phyloP scores from a whole-genome alignment of 2,113 vertebrate species.

The Microtus pennsylvanicus region DNA sequence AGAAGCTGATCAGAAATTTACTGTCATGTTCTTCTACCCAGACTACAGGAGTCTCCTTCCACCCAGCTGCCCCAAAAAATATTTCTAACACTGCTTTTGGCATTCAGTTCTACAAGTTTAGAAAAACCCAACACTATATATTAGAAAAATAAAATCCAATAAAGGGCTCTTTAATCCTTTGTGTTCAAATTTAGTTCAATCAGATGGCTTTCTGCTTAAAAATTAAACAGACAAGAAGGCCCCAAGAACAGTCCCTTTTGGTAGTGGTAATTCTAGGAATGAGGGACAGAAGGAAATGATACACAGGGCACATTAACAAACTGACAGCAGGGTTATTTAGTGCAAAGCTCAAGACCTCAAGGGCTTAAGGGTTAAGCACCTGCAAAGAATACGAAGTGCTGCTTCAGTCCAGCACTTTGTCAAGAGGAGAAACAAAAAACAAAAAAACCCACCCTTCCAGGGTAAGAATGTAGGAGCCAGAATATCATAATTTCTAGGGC shows the following conservation, averaged over 20 bases:
- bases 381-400: neutral
- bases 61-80: neutral
- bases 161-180: neutral
- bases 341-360: neutral
- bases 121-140: neutral
- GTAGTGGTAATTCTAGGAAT: neutral
- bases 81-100: neutral
- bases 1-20: neutral
- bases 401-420: neutral
- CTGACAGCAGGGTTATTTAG: neutral
- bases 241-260: neutral
- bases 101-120: neutral
- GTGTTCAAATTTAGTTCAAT: neutral
- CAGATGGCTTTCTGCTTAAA: neutral
- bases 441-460: neutral
- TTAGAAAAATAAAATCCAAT: neutral
- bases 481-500: neutral
- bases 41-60: neutral
- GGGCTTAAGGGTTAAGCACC: neutral
- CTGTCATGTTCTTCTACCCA: neutral
- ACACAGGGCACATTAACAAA: neutral
- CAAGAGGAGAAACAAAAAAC: neutral
- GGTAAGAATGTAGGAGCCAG: neutral
- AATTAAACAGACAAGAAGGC: neutral
- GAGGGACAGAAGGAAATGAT: neutral